phyloP scores from a whole-genome alignment of 1,140 invertebrate species.

The Tribolium castaneum region DNA sequence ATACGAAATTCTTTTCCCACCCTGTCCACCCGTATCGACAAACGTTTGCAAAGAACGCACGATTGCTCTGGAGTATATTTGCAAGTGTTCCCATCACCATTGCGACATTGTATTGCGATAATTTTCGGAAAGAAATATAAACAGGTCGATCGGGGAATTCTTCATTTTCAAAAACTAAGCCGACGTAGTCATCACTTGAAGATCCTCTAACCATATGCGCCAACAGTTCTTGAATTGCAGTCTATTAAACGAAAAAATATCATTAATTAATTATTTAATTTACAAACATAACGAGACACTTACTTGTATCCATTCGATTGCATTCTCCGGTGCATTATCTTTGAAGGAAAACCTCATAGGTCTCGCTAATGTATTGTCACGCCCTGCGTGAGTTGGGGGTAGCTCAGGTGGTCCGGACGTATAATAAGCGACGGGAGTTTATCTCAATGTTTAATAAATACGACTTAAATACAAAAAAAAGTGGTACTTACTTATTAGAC shows the following conservation, averaged over 20 bases:
- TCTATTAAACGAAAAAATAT: background rate
- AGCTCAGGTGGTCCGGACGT: no score
- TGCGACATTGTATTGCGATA: background rate
- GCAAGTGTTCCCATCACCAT: background rate
- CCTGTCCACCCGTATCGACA: no score
- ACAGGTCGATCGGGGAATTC: background rate
- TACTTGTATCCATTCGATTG: background rate
- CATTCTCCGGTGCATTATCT: background rate
- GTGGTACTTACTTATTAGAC: no score
- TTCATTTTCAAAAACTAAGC: background rate
- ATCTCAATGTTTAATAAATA: no score
- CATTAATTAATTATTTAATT: background rate
- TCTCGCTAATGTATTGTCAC: background rate
- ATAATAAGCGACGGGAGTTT: no score
- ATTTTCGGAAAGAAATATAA: background rate
- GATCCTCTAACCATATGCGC: no score
- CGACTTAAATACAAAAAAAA: no score
- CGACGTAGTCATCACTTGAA: no score
- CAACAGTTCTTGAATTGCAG: background rate
- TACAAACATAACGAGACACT: background rate
- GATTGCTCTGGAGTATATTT: background rate
- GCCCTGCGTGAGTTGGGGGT: no score
- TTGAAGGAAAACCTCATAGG: background rate
- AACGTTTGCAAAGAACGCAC: no score
- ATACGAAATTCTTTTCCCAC: no score